Conservation (phyloP, 2,888 invertebrate genomes). For the Cosmia pyralina region DNA sequence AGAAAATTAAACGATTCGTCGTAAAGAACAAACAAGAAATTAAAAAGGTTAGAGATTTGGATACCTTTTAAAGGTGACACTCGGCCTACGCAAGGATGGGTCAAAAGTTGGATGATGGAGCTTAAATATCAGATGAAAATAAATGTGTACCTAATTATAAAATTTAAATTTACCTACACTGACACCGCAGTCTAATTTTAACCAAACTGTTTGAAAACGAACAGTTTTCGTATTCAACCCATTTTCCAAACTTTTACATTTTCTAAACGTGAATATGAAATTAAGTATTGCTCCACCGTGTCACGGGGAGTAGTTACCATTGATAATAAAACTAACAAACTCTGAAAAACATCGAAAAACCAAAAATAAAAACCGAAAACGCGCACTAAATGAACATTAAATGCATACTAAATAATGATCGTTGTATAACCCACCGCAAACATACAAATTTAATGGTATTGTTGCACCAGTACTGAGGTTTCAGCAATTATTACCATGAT, state of each 20-base stretch:
- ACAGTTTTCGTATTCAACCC: background rate
- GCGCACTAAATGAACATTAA: conserved; percentile 37
- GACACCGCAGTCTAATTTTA: background rate
- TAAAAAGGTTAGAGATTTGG: background rate
- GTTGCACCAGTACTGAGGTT: conserved; percentile 35
- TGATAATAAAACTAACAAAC: conserved; percentile 42
- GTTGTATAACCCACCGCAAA: conserved; percentile 35
- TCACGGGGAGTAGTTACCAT: conserved; percentile 6
- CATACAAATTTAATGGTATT: too few species aligned
- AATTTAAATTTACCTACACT: conserved; percentile 1
- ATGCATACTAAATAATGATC: conserved; percentile 45
- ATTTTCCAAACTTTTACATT: conserved; percentile 30
- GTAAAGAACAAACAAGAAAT: background rate
- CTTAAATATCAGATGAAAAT: conserved; percentile 2
- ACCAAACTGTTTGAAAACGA: background rate
- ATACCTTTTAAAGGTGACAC: background rate
- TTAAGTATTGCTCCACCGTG: conserved; percentile 15
- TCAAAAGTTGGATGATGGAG: background rate
- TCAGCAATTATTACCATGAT: conserved; percentile 35
- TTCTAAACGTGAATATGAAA: conserved; percentile 44
- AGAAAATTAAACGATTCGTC: background rate
- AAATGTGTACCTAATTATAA: background rate
- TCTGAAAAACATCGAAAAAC: conserved; percentile 32
- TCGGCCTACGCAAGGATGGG: too few species aligned
- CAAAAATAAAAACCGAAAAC: conserved; percentile 45